phyloP scores from a whole-genome alignment of 2,888 invertebrate genomes.

The Drosophila siamana region DNA sequence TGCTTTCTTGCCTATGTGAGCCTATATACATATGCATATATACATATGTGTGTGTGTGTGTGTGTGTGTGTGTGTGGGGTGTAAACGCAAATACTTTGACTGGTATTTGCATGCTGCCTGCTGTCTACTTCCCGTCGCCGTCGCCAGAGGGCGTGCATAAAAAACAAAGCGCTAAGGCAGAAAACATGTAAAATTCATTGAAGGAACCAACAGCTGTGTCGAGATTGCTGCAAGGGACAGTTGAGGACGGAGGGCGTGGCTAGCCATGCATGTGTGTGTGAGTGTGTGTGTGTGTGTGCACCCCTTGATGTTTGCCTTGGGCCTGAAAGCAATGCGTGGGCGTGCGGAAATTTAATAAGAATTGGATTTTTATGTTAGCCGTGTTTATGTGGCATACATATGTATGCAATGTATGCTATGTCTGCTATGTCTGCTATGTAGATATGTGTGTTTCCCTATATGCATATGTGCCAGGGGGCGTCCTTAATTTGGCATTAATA shows the following conservation, averaged over 20 bases:
- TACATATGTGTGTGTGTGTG: conserved; percentile 13
- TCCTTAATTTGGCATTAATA: conserved; percentile 67
- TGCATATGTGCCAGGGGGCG: conserved; percentile 45
- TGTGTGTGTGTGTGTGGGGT: conserved; percentile 20
- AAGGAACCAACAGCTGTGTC: conserved; percentile 43
- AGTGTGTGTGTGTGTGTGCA: conserved; percentile 19
- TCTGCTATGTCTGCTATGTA: conserved; percentile 18
- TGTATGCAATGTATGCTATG: conserved; percentile 4
- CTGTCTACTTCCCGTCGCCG: conserved; percentile 32
- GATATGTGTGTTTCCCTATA: conserved; percentile 25
- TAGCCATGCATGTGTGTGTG: conserved; percentile 5
- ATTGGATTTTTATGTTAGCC: conserved; percentile 77
- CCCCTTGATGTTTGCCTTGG: conserved; percentile 36
- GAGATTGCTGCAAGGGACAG: conserved; percentile 32
- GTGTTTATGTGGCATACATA: conserved; percentile 60
- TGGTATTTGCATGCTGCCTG: conserved; percentile 59
- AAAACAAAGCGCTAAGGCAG: conserved; percentile 57
- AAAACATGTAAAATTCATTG: conserved; percentile 74
- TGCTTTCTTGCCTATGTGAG: not conserved
- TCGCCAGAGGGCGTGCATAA: conserved; percentile 47
- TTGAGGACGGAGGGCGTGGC: not conserved
- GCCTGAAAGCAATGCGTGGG: conserved; percentile 54
- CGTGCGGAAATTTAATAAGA: conserved; percentile 79
- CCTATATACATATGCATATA: too few relatives aligned
- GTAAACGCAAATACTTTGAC: conserved; percentile 43